These are phyloP conservation scores for Hemibagrus guttatus DNA, from an alignment of 2,797 vertebrate species.

Conservation along the genomic window DNA sequence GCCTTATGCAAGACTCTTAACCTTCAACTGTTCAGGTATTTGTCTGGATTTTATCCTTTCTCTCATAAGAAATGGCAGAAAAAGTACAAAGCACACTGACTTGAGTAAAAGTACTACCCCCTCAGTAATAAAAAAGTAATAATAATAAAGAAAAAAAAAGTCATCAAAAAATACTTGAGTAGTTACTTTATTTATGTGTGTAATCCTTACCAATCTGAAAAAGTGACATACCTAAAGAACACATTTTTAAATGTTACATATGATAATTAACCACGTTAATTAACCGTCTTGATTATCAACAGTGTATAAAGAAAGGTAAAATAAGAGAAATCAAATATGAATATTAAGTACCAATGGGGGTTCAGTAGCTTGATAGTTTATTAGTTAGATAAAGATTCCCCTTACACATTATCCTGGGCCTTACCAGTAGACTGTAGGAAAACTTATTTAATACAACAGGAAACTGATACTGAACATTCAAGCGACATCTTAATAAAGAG, in stretches of 20 bases:
- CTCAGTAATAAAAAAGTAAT: not conserved
- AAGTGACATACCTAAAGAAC: not conserved
- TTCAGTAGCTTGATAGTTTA: not conserved
- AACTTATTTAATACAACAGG: not conserved
- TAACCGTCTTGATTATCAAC: not conserved
- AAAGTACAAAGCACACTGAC: not conserved
- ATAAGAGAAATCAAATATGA: not conserved
- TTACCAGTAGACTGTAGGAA: not conserved
- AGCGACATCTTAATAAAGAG: not conserved
- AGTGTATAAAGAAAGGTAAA: not conserved
- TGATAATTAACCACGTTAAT: not conserved
- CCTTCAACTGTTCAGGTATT: not conserved
- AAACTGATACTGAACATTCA: not conserved
- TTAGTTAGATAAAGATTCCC: not conserved
- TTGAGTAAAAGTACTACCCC: not conserved
- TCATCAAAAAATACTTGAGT: not conserved
- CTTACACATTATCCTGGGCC: not conserved
- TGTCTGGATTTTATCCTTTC: not conserved
- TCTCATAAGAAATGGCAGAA: not conserved
- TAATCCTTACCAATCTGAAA: not conserved
- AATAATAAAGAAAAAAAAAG: too few relatives aligned
- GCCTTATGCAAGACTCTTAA: not conserved
- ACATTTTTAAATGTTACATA: not conserved
- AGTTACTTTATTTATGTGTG: not conserved
- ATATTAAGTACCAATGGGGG: too few relatives aligned